Conservation (phyloP, 2,113 vertebrate genomes). For the Procavia capensis region DNA sequence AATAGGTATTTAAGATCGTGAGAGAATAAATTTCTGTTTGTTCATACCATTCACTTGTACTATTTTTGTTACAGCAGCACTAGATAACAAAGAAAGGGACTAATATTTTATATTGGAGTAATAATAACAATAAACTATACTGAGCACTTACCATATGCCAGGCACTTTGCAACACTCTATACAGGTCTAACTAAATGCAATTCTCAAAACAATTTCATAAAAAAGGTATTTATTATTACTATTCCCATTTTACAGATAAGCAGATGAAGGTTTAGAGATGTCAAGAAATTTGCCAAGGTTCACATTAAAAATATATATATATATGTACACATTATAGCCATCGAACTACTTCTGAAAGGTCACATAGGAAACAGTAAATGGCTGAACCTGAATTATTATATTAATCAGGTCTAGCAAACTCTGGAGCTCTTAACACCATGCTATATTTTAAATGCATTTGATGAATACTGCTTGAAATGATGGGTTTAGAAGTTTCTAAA, state of each 20-base stretch:
- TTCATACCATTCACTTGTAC: no score
- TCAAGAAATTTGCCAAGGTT: neutral
- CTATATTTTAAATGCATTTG: neutral
- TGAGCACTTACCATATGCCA: neutral
- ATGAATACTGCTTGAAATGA: neutral
- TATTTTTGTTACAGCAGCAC: no score
- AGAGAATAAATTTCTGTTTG: no score
- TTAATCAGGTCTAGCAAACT: neutral
- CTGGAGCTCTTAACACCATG: neutral
- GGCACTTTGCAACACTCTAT: neutral
- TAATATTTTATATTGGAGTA: neutral
- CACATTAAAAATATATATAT: no score
- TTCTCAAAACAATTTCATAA: neutral
- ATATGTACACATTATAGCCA: no score
- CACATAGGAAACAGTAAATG: neutral
- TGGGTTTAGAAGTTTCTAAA: no score
- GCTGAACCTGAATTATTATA: neutral
- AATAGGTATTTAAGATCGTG: no score
- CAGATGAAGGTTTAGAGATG: neutral
- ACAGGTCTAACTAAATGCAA: neutral
- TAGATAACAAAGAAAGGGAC: neutral
- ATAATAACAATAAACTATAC: neutral
- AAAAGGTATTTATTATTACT: neutral
- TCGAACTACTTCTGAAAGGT: no score
- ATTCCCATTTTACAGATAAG: neutral